Evolutionary conservation across 2,888 invertebrate genomes (phyloP).

Genomic region (Oithona nana): DNA sequence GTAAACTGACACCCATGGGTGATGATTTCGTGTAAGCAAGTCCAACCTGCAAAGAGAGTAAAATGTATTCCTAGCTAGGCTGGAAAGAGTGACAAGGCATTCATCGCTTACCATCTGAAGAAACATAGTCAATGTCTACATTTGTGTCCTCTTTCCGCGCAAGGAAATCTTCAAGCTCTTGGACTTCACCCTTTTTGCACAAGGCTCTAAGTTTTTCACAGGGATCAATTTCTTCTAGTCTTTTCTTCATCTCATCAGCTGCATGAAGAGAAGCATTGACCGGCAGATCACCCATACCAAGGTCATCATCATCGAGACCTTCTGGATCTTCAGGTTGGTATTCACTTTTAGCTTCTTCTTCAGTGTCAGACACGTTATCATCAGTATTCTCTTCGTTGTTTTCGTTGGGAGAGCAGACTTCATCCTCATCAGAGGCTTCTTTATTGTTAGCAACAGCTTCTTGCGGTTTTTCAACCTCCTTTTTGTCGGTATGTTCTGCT

Average conservation of each 20-base stretch:
- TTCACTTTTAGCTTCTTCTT: background rate
- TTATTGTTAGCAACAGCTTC: no score
- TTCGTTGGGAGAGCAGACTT: no score
- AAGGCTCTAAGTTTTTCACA: conserved; percentile 2
- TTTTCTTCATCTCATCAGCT: background rate
- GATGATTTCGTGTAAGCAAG: conserved; percentile 11
- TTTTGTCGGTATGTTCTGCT: no score
- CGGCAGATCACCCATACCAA: background rate
- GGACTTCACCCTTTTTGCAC: conserved; percentile 3
- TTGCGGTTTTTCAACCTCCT: no score
- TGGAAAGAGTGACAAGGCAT: no score
- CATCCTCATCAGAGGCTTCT: background rate
- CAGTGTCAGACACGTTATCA: no score
- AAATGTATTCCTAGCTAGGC: no score
- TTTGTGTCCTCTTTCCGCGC: background rate
- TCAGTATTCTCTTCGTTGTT: no score
- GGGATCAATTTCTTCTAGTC: background rate
- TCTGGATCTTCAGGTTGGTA: background rate
- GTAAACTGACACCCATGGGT: conserved; percentile 13
- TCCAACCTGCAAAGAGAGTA: no score
- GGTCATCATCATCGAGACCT: background rate
- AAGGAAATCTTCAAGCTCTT: background rate
- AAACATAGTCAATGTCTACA: conserved; percentile 2
- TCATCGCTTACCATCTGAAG: no score
- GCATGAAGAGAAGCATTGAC: background rate